Evolutionary conservation across 2,888 invertebrate species (phyloP).

Genomic region (Xylophagus ater): DNA sequence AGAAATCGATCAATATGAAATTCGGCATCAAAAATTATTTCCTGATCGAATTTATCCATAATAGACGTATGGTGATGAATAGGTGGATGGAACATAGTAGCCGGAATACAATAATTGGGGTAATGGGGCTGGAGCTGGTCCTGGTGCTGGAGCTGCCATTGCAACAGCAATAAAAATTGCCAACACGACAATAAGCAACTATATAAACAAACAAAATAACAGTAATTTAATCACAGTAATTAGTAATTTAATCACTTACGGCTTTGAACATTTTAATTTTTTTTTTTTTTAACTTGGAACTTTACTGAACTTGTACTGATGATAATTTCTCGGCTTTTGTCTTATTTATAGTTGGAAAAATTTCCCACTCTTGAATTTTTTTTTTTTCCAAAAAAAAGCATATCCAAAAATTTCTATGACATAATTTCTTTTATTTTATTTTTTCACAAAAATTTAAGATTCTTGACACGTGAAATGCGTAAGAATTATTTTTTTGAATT

Average conservation of each 20-base stretch:
- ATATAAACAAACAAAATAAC: conserved; percentile 1
- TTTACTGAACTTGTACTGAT: no score
- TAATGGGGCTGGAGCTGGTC: conserved; percentile 23
- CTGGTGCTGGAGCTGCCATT: conserved; percentile 21
- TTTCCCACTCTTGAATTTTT: no score
- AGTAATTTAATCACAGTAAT: neutral
- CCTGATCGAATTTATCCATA: conserved; percentile 26
- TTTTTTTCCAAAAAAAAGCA: no score
- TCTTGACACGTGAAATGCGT: no score
- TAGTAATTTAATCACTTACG: conserved; percentile 6
- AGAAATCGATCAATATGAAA: no score
- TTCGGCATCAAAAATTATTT: no score
- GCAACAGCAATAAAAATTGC: conserved; percentile 21
- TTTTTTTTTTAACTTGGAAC: no score
- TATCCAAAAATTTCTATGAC: no score
- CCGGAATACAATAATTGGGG: conserved; percentile 25
- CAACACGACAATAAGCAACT: conserved; percentile 22
- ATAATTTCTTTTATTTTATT: no score
- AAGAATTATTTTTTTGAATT: no score
- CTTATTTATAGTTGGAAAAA: conserved; percentile 6
- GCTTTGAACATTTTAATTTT: conserved; percentile 6
- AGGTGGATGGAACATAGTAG: conserved; percentile 18
- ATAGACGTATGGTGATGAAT: conserved; percentile 25
- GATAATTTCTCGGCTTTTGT: no score
- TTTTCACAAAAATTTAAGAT: no score